phyloP scores from a whole-genome alignment of 2,888 invertebrate genomes.

The Melinaea marsaeus region DNA sequence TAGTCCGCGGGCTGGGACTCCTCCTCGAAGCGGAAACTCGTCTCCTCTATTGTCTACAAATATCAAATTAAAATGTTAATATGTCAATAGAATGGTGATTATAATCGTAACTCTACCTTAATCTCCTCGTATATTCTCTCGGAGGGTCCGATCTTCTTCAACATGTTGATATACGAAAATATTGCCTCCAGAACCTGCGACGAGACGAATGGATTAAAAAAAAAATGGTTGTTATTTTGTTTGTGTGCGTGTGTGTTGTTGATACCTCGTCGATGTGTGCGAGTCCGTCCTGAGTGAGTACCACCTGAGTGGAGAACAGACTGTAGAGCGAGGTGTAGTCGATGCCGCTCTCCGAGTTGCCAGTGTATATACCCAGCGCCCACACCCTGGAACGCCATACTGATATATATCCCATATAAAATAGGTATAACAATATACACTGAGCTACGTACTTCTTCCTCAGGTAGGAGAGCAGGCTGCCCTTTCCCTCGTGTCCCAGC shows the following conservation, averaged over 20 bases:
- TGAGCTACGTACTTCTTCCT: conserved; percentile 78
- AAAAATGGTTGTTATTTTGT: no score
- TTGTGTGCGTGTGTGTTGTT: conserved; percentile 4
- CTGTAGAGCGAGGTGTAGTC: conserved; percentile 89
- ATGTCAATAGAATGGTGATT: no score
- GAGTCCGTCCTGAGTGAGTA: conserved; percentile 87
- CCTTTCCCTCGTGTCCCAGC: conserved; percentile 92
- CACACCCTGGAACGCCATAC: conserved; percentile 76
- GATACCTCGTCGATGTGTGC: conserved; percentile 80
- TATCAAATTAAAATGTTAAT: neutral
- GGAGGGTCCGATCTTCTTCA: conserved; percentile 82
- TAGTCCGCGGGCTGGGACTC: conserved; percentile 85
- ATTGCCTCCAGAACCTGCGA: conserved; percentile 84
- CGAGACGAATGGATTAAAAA: no score
- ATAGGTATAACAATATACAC: neutral
- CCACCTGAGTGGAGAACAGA: conserved; percentile 83
- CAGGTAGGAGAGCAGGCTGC: conserved; percentile 87
- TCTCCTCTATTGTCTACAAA: conserved; percentile 82
- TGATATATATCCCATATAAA: neutral
- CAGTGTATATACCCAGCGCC: conserved; percentile 84
- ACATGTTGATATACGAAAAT: conserved; percentile 87
- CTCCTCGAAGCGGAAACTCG: conserved; percentile 83
- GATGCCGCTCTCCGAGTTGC: conserved; percentile 85
- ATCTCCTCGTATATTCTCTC: conserved; percentile 85
- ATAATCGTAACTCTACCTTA: conserved; percentile 47